Percentiles rank a stretch among this genome's conserved stretches.
phyloP scores from a whole-genome alignment of 2,797 vertebrate species.

The Merluccius polli region DNA sequence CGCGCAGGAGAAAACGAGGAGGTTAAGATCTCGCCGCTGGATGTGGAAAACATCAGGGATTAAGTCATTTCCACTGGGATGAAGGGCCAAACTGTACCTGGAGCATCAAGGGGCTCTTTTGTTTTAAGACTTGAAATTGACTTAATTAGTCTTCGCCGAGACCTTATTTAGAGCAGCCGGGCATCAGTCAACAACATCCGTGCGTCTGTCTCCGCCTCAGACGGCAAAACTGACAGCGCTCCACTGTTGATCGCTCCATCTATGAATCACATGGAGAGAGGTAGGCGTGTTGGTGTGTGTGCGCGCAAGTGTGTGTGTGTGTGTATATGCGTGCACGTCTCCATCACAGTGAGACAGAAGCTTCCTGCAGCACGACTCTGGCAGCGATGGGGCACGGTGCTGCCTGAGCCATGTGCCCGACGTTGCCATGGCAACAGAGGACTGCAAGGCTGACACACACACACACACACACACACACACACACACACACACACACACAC shows the following conservation, averaged over 20 bases:
- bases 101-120: conserved; percentile 35
- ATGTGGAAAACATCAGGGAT: conserved; percentile 20
- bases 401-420: conserved; percentile 73
- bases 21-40: conserved; percentile 12
- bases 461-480: conserved; percentile 24
- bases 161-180: conserved; percentile 35
- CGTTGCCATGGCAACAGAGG: conserved; percentile 76
- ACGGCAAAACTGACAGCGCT: not conserved
- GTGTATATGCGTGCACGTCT: conserved; percentile 38
- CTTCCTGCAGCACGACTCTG: conserved; percentile 73
- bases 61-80: conserved; percentile 32
- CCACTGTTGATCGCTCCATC: conserved; percentile 16
- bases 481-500: conserved; percentile 29
- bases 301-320: conserved; percentile 21
- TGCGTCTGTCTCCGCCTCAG: not conserved
- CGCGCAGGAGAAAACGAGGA: conserved; percentile 5
- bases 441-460: conserved; percentile 68
- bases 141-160: conserved; percentile 46
- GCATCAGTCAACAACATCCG: conserved; percentile 24
- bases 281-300: conserved; percentile 28
- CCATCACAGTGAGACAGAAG: conserved; percentile 53
- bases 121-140: conserved; percentile 29
- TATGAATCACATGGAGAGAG: conserved; percentile 45
- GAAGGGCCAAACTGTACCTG: conserved; percentile 35
- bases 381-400: conserved; percentile 65